Evolutionary conservation across 2,797 vertebrate genomes (phyloP), one percentile per base, ranked within the genome.

Genomic region (Halcyon smyrnensis): DNA sequence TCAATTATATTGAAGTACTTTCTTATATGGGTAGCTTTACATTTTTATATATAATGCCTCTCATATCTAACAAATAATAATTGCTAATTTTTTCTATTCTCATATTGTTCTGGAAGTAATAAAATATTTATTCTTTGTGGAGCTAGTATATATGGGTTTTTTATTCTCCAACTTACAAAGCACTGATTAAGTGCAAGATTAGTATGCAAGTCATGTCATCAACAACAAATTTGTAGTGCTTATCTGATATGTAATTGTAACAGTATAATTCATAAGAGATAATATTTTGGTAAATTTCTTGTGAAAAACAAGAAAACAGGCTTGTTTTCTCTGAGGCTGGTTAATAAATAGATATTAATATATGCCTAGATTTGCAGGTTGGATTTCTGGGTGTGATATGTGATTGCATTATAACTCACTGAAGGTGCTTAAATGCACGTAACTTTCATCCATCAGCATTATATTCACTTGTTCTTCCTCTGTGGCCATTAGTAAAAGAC

Each of bases 371-470:
- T 94, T 85, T 97, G 87, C 73, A 91, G 91, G 85, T 89, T 87
- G 73, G 27, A 84, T 94, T 88, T 92, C 69, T 94, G 81, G 71
- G 71, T 95, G 84, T 84, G 84, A 68, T 70, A 91, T 94, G 83
- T 7, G 85, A 89, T 95, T 97, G 64, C 93, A 95, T 97, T 97
- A 95, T 97, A 98, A 94, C 90, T 96, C 93, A 90, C 65, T 71
- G 87, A 64, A 62, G 88, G 94, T 82, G 90, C 83, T 94, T 92
- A 96, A 97, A 97, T 74, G 87, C 91, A 91, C 92, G 75, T 63
- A 93, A 96, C 90, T 94, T 96, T 94, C 96, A 98, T 98, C 97
- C 88, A 95, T 98, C 97, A 97, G 93, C 90, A 90, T 97, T 95
- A 86, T 2, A 34, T 82, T 90, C 81, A 83, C 97, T 97, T 97